These are phyloP conservation scores for Metopia argyrocephala DNA, from an alignment of 2,888 invertebrate genomes.

Conservation along the genomic window DNA sequence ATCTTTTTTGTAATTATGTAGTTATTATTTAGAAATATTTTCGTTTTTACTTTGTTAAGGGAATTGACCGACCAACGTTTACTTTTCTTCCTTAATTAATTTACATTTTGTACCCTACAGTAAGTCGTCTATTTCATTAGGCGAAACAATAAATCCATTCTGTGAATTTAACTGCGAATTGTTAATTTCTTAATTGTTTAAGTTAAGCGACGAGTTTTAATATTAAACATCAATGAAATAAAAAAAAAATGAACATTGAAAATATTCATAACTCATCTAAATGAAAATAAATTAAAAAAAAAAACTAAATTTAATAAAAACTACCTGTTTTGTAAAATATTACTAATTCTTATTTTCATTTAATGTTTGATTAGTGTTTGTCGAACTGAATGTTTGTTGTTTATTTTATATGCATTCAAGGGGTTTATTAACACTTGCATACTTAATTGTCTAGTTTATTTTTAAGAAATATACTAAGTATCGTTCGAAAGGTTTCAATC, in stretches of 20 bases:
- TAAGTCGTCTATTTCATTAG: slow-evolving; percentile 23
- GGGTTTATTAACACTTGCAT: too few species aligned
- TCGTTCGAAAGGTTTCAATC: too few species aligned
- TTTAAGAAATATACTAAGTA: too few species aligned
- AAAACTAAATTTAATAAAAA: slow-evolving; percentile 65
- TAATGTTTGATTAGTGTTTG: neutral
- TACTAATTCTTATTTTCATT: neutral
- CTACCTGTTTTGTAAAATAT: slow-evolving; percentile 61
- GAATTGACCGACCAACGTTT: slow-evolving; percentile 15
- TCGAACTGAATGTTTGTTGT: neutral
- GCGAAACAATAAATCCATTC: slow-evolving; percentile 36
- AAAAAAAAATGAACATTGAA: slow-evolving; percentile 22
- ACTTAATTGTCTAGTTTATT: too few species aligned
- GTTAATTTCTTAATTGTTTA: slow-evolving; percentile 25
- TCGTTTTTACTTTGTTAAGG: slow-evolving; percentile 46
- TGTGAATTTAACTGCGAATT: slow-evolving; percentile 24
- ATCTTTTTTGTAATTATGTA: slow-evolving; percentile 28
- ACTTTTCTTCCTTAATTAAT: slow-evolving; percentile 31
- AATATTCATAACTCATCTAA: slow-evolving; percentile 38
- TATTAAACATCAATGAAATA: slow-evolving; percentile 32
- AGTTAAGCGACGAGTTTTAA: slow-evolving; percentile 40
- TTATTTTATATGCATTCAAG: too few species aligned
- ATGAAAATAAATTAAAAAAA: slow-evolving; percentile 40
- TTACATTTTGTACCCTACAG: slow-evolving; percentile 33
- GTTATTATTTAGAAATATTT: slow-evolving; percentile 60